phyloP scores from a whole-genome alignment of 2,888 invertebrate genomes.

The Lithophane socia region DNA sequence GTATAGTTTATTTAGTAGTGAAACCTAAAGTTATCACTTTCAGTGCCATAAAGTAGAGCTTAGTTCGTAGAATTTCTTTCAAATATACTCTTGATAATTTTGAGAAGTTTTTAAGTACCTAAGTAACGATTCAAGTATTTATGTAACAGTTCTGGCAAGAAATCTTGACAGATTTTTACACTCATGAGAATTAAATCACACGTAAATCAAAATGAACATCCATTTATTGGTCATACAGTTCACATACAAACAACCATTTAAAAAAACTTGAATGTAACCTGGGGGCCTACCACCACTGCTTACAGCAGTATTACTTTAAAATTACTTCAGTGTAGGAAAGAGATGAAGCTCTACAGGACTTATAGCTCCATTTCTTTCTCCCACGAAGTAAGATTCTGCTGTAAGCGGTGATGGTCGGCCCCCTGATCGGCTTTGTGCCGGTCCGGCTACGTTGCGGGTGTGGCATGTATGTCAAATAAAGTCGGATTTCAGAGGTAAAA shows the following conservation, averaged over 20 bases:
- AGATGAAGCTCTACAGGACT: too few species aligned
- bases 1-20: background rate
- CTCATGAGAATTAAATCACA: background rate
- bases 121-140: background rate
- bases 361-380: too few species aligned
- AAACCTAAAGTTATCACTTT: conserved; percentile 6
- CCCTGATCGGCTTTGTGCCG: background rate
- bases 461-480: conserved; percentile 35
- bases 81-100: too few species aligned
- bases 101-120: background rate
- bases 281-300: too few species aligned
- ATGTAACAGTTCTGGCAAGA: background rate
- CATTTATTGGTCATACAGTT: background rate
- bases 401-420: too few species aligned
- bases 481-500: conserved; percentile 21
- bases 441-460: background rate
- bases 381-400: too few species aligned
- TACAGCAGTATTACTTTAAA: too few species aligned
- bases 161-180: background rate
- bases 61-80: background rate
- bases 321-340: too few species aligned
- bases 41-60: background rate
- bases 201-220: background rate
- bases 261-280: conserved; percentile 13
- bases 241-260: conserved; percentile 23